Base-by-base conservation (phyloP, 2,797 vertebrate species). In the Acanthiza pusilla region DNA sequence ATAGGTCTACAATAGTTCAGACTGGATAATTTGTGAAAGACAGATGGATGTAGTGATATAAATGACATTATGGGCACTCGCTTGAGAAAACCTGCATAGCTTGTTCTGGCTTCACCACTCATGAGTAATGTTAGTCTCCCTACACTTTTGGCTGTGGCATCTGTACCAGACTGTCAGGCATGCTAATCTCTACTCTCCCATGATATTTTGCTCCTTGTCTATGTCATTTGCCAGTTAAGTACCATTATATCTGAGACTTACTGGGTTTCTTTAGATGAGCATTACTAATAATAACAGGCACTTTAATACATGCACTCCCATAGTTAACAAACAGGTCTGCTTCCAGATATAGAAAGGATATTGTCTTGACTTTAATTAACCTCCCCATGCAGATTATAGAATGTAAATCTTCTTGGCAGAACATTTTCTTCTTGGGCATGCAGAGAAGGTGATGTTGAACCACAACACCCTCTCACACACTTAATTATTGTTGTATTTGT, bases 301-400 rank as follows among this genome's bases (percentile, higher is more conserved):
- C 32, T 86, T 90, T 65, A 79, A 74, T 87, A 21, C 45, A n/a
- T 74, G 43, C 42, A 27, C 38, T 83, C 9, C 20, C 51, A 22
- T 48, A 76, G 62, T 82, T 92, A 65, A 63, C 72, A 89, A 85
- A 65, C 50, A 84, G 27, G 60, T 72, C 82, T 72, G 38, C 79
- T 90, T 89, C 81, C 48, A 86, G 57, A 85, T 93, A 73, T 62
- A 80, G 88, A 54, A 85, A 34, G 76, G 80, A 84, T 90, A 76
- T 75, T 74, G 74, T 86, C 67, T 85, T 88, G 82, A 53, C 53
- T 88, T 95, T 67, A 82, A 93, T 95, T 93, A 90, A 85, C 79
- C 75, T 92, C 63, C 84, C 51, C 51, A n/a, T 55, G 50, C 63
- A 82, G 85, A 78, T 85, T 88, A 76, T 43, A 75, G 68, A 91